Evolutionary conservation across 2,113 vertebrate genomes (phyloP).

Genomic region (Mormyrus lacerda): DNA sequence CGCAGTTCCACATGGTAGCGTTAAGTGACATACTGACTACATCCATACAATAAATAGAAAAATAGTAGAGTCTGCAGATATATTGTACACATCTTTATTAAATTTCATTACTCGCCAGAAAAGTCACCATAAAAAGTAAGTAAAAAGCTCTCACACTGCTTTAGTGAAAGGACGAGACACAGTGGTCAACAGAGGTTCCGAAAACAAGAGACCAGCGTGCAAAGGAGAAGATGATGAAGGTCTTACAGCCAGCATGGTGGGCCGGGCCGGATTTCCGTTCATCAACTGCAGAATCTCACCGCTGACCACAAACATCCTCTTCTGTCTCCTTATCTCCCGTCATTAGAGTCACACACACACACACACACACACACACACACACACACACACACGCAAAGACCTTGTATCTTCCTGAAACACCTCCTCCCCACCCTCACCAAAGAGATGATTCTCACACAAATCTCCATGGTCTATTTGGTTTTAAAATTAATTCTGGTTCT

Average conservation of each 20-base stretch:
- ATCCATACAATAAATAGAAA: conserved; percentile 59
- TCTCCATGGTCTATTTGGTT: not conserved
- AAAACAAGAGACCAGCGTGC: not conserved
- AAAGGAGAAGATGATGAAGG: not conserved
- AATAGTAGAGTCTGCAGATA: conserved; percentile 41
- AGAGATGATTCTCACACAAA: not conserved
- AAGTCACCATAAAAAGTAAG: not conserved
- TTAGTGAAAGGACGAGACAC: not conserved
- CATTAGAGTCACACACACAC: not conserved
- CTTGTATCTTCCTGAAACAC: not conserved
- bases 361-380: not conserved
- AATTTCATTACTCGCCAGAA: not conserved
- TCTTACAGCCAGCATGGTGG: not conserved
- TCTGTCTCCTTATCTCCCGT: not conserved
- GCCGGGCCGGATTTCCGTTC: not conserved
- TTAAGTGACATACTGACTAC: conserved; percentile 40
- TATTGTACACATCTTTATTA: conserved; percentile 5
- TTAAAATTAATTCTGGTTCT: not conserved
- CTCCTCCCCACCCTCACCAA: not conserved
- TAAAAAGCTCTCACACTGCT: not conserved
- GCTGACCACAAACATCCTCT: not conserved
- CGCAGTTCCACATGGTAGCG: not conserved
- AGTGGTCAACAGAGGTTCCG: not conserved
- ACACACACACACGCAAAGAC: not conserved
- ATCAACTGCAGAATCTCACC: not conserved